Evolutionary conservation across 2,888 invertebrate species (phyloP).

Genomic region (Melikaiella ostensackeni): DNA sequence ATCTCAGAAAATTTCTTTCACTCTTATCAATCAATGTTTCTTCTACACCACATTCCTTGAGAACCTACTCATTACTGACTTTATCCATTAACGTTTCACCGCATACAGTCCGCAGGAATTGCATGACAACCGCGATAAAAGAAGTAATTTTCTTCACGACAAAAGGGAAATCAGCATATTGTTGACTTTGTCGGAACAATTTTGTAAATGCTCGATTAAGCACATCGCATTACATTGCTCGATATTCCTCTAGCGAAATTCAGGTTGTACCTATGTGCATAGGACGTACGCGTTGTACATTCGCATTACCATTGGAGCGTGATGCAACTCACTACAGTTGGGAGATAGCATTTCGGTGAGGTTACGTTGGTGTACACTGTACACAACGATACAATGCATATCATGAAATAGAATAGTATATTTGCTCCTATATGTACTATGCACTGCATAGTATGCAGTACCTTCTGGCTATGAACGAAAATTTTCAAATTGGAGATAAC

Average conservation of each 20-base stretch:
- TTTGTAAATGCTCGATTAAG: conserved; percentile 24
- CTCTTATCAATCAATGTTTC: too few species aligned
- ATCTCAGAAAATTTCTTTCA: too few species aligned
- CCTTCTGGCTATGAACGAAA: neutral
- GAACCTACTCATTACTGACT: too few species aligned
- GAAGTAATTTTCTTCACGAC: neutral
- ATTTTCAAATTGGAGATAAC: neutral
- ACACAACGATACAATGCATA: neutral
- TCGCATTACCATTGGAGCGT: neutral
- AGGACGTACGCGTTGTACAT: neutral
- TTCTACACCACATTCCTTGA: too few species aligned
- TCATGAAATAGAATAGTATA: neutral
- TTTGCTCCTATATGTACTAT: neutral
- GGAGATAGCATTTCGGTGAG: too few species aligned
- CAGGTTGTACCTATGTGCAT: conserved; percentile 25
- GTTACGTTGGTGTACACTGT: neutral
- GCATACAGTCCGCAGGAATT: too few species aligned
- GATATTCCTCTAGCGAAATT: conserved; percentile 13
- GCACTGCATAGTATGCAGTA: too few species aligned
- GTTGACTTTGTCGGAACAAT: conserved; percentile 6
- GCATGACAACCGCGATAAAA: too few species aligned
- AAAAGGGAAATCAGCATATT: conserved; percentile 4
- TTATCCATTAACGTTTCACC: too few species aligned
- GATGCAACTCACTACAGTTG: neutral
- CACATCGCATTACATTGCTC: neutral